Evolutionary conservation across 2,888 invertebrate species (phyloP), one percentile per base, ranked within the genome.

Genomic region (Eupithecia centaureata): DNA sequence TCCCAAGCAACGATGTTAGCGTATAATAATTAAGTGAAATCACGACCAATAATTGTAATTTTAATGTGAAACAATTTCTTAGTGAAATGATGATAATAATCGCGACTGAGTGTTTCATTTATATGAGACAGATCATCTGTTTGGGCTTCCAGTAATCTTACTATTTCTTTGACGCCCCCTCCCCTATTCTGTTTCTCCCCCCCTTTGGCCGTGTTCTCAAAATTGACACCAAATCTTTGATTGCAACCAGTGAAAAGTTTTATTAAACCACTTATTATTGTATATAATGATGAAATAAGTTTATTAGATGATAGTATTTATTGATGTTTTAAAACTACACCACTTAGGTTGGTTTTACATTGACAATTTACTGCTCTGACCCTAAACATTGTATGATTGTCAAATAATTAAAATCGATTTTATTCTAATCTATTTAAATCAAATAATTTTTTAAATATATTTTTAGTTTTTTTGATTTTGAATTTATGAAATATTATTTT

Each of bases 41-140:
- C 91, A 92, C 91, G 92, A 93, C 92, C 92, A 93, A 93, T 93
- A 92, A 90, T 87, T 92, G 90, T 92, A 92, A 92, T 89, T 84
- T 85, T 86, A 86, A 89, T 87, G 33, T 68, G 62, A 68, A 65
- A 68, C 65, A 86, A 88, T 90, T 91, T 90, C 87, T 89, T 91
- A 91, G 89, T 90, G 86, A 89, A 68, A 70, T 82, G 87, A 86
- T 85, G 86, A 89, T 90, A 89, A 88, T 91, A 88, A 91, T 87
- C 76, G 86, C 85, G 92, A 92, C 92, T 92, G 91, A 91, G 83
- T 85, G 90, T 90, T 88, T 86, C 84, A 86, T 66, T 1, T 28
- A 52, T 38, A 30, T 65, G 69, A 63, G 57, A 88, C 88, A 87
- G 90, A 86, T 86, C 90, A 89, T 92, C 91, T 91, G 91, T 91